Evolutionary conservation across 2,888 invertebrate genomes (phyloP).

Genomic region (Tineola bisselliella): DNA sequence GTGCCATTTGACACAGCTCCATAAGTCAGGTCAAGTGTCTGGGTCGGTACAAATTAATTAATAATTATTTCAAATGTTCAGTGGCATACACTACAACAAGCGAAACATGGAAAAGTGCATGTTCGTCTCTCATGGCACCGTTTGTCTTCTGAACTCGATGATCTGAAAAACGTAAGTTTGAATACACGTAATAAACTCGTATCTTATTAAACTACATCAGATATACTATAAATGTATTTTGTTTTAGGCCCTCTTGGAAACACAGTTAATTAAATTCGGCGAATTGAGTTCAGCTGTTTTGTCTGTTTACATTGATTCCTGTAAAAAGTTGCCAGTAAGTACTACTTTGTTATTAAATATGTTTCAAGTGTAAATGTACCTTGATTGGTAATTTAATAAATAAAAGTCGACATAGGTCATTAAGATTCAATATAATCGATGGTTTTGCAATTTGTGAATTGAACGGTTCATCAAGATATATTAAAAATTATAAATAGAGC

Average conservation of each 20-base stretch:
- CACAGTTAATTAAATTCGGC: slow-evolving; percentile 76
- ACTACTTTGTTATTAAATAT: no score
- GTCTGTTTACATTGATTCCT: slow-evolving; percentile 91
- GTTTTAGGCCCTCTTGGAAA: slow-evolving; percentile 76
- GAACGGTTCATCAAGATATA: no score
- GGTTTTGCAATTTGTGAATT: no score
- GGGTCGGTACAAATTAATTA: no score
- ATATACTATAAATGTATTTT: slow-evolving; percentile 4
- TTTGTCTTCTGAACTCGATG: slow-evolving; percentile 74
- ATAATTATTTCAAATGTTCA: no score
- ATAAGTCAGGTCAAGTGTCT: no score
- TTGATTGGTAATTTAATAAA: no score
- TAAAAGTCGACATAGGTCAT: no score
- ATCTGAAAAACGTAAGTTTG: slow-evolving; percentile 71
- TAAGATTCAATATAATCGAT: no score
- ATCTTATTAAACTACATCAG: not conserved
- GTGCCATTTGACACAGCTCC: no score
- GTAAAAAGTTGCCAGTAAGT: slow-evolving; percentile 89
- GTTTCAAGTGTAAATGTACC: no score
- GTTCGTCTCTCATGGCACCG: slow-evolving; percentile 90
- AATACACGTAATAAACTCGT: not conserved
- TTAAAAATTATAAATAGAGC: no score
- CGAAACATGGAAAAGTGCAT: slow-evolving; percentile 94
- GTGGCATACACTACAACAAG: slow-evolving; percentile 96
- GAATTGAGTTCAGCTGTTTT: slow-evolving; percentile 81